Base-by-base conservation (phyloP, 2,888 invertebrate species). In the Eutolmus rufibarbis region DNA sequence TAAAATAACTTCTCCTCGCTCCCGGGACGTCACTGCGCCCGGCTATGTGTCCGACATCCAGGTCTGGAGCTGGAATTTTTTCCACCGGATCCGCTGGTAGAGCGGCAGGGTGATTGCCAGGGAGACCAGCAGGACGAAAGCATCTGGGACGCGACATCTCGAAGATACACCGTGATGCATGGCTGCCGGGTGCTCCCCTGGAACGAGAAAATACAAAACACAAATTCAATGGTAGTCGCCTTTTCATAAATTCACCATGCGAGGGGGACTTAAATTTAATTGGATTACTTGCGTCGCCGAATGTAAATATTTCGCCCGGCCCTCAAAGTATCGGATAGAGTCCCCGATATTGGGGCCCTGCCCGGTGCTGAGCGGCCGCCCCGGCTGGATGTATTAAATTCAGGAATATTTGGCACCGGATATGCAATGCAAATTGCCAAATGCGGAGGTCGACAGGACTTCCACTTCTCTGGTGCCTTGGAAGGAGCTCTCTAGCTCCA, bases 151-250 rank as follows among this genome's bases (percentile, higher is more conserved):
- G 89, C 89, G 90, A n/a, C 90, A 87, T 76, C 90, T 90, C 89
- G 90, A 89, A 77, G 91, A 91, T 87, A 90, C 94, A 81, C 96
- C 95, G 90, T 96, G 96, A 93, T 97, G 96, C 96, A 97, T 97
- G 77, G 97, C 97, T 87, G 96, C 97, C 90, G 97, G 97, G 92
- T 96, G 96, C 94, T 97, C 97, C 91, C 96, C 97, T 96, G 94
- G 9, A 89, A 89, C 88, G 74, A 85, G 74, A 82, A 28, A 34
- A 51, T 51, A n/a, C 57, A 23, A 19, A 57, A 57, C 23, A 66
- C 28, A 23, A n/a, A 66, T 23, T 66, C 23, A 66, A 66, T 23
- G 19, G 28, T 12, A 5, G 23, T 28, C 14, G 57, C 34, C 37
- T 14, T n/a, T 51, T 74, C 86, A 86, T 86, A 86, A 86, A 86